Evolutionary conservation across 2,113 vertebrate genomes (phyloP), one percentile per base, ranked within the genome.

Genomic region (Synchiropus splendidus): DNA sequence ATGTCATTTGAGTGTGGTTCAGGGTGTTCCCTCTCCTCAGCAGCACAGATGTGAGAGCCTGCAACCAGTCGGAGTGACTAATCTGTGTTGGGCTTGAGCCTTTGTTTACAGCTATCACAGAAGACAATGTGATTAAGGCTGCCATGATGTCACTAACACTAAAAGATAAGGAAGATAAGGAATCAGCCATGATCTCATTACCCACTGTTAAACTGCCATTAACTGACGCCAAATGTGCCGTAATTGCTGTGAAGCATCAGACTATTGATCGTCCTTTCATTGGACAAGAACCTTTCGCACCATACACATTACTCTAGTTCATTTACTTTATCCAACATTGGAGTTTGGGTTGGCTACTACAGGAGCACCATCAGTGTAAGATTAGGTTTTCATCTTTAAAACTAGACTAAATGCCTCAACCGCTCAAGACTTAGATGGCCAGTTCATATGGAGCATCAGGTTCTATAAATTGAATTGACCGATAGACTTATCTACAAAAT

Each of bases 51-150:
- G 21, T 27, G 21, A 27, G 21, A n/a, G 21, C 21, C 21, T 5
- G 21, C 21, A 27, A n/a, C 8, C 8, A 27, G 21, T 8, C 4
- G 21, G 4, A 27, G 21, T 8, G n/a, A n/a, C 9, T 36, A 6
- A 36, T 36, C 34, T n/a, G 12, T n/a, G 6, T 14, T 5, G 4
- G 32, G 39, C 30, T 34, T 65, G 54, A 67, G 47, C 37, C 39
- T 70, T 61, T 83, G 76, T 79, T 82, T 79, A 77, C 59, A 55
- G 50, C 64, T 51, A 76, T 77, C 71, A 72, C 59, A 64, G 36
- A 64, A 40, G 39, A 85, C 78, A 84, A 77, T 61, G 51, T 75
- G 59, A 77, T 73, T 72, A 78, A 50, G 16, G 72, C 65, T 49
- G 31, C 51, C 33, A 48, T 69, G 69, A 58, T 69, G 66, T 68